Evolutionary conservation across 2,797 vertebrate genomes (phyloP), one percentile per base, ranked within the genome.

Genomic region (Chromis chromis): DNA sequence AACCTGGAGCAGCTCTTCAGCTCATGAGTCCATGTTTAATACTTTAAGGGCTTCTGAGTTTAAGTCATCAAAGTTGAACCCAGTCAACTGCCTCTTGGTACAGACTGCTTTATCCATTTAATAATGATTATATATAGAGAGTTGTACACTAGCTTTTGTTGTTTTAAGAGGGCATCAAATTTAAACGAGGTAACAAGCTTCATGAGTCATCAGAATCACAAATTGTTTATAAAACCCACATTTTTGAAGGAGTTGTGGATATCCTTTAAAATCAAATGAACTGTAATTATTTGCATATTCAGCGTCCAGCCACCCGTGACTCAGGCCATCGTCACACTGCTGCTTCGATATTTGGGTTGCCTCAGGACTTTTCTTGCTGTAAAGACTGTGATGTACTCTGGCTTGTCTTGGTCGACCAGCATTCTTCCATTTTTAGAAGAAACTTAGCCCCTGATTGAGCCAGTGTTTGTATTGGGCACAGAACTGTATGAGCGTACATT

Each of bases 391-490:
- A 88, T 86, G 81, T 83, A 86, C 88, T 89, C 73, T 76, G 66
- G 21, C 72, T 65, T 48, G 79, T 85, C 88, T 75, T 79, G 79
- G 78, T 85, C 74, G 64, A 76, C 62, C 83, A 89, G 76, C 70
- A 65, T 89, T 93, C 85, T 93, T 93, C 93, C 93, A 93, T 94
- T 94, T 95, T 94, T 94, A 95, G 93, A 93, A 92, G 86, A 91
- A 85, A 65, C 78, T 69, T 57, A 78, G 76, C 82, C 85, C 70
- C 85, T 76, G 75, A 83, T 83, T 66, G 68, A 88, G 84, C 87
- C 84, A 65, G 14, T 94, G 92, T 95, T 95, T 94, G 92, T 93
- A 17, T 91, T 94, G 90, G 92, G 81, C 74, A 89, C 84, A 82
- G 87, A 94, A 87, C 59, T 81, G 83, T 87, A 79, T 58, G 83